These are phyloP conservation scores for Tinea semifulvella DNA, from an alignment of 2,888 invertebrate species.

Conservation along the genomic window DNA sequence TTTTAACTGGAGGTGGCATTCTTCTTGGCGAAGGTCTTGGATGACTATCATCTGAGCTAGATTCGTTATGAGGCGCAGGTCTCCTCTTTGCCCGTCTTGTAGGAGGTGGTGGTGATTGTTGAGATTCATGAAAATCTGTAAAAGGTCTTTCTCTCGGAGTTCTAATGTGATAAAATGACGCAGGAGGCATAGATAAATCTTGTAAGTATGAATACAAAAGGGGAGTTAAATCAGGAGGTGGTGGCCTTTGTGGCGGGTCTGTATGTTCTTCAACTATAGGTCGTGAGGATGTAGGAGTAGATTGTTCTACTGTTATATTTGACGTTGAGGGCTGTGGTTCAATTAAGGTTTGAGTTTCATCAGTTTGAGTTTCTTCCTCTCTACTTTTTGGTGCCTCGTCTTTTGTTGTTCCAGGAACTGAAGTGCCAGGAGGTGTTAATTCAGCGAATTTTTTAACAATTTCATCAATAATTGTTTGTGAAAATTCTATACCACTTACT, in stretches of 20 bases:
- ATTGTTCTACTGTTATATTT: neutral
- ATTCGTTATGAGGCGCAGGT: slow-evolving; percentile 47
- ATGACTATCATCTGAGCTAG: slow-evolving; percentile 60
- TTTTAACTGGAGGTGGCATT: slow-evolving; percentile 40
- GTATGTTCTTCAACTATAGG: slow-evolving; percentile 31
- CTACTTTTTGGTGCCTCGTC: slow-evolving; percentile 35
- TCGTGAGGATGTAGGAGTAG: slow-evolving; percentile 22
- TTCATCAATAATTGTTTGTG: slow-evolving; percentile 73
- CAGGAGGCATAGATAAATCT: slow-evolving; percentile 57
- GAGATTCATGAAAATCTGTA: slow-evolving; percentile 42
- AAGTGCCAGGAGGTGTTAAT: slow-evolving; percentile 35
- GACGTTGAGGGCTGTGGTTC: slow-evolving; percentile 20
- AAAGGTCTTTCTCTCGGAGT: slow-evolving; percentile 39
- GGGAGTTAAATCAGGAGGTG: slow-evolving; percentile 57
- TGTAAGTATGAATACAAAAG: slow-evolving; percentile 63
- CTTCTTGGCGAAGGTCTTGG: slow-evolving; percentile 50
- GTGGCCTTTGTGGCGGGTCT: slow-evolving; percentile 50
- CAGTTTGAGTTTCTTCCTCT: slow-evolving; percentile 55
- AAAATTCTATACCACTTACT: slow-evolving; percentile 73
- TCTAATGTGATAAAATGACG: slow-evolving; percentile 53
- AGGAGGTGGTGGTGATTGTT: slow-evolving; percentile 45
- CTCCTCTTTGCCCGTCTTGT: slow-evolving; percentile 53
- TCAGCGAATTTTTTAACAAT: slow-evolving; percentile 67
- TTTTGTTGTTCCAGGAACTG: slow-evolving; percentile 21
- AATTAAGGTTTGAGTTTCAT: slow-evolving; percentile 23